Base-by-base conservation (phyloP, 1,140 invertebrate genomes). In the Diorhabda sublineata region DNA sequence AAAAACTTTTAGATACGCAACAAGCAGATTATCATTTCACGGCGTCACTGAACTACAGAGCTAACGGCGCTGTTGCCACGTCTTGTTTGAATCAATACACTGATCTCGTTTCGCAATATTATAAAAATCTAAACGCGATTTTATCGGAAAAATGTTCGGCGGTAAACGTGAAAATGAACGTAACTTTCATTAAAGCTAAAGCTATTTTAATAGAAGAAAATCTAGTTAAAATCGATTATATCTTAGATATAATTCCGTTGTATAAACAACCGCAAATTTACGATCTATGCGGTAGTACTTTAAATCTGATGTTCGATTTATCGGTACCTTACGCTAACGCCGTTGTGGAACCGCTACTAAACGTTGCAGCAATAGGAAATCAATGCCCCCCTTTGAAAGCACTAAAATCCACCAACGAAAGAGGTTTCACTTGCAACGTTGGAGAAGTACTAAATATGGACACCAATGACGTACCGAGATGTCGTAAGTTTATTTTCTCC, bases 401-500 rank as follows among this genome's bases (percentile, higher is more conserved):
- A 7, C 85, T 95, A 0, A 89, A 89, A 76, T 96, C 94, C n/a
- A 87, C 88, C 3, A 93, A 96, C 66, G 85, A 87, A 1, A 86
- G 93, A 72, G 96, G 96, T 67, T 98, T 98, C 77, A 94, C 92
- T 44, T 98, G 96, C 75, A 93, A 90, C 73, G 88, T 92, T 67
- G 96, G 96, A 6, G 95, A 98, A 86, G 93, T 98, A 6, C 80
- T 98, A 2, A 96, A 97, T 79, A 94, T 93, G 88, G 92, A 93
- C 74, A 93, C 92, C 8, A 92, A 90, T 74, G 91, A 93, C 78
- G 94, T 98, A 59, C 96, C 96, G 2, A 87, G 95, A 82, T 98
- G 96, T 84, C 85, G 92, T 93, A 85, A 90, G 91, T 90, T 76
- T n/a, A 52, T 52, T 3, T 41, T 59, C 60, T 56, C 4, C n/a